Conservation (phyloP, 2,113 vertebrate species). For the Crotalus viridis region DNA sequence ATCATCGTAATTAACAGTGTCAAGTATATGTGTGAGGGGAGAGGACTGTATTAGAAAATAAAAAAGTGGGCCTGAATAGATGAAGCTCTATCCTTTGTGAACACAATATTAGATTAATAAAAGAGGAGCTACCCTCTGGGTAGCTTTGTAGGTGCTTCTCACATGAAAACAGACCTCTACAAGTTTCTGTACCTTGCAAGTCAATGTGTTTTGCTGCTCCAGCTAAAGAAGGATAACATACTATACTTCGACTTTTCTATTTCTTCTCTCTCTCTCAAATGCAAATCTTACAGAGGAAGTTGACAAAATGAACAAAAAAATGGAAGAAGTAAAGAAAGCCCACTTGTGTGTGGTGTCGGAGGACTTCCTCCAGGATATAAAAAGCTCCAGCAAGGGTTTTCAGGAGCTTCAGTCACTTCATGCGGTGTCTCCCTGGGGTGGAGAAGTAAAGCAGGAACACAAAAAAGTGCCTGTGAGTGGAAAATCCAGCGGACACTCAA, state of each 20-base stretch:
- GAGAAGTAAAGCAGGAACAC: conserved; percentile 83
- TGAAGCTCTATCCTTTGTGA: neutral
- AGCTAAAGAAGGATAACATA: neutral
- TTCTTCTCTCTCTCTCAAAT: neutral
- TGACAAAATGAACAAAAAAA: conserved; percentile 96
- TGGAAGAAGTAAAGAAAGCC: conserved; percentile 89
- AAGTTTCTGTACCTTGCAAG: neutral
- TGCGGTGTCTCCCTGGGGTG: conserved; percentile 88
- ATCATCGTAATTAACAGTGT: neutral
- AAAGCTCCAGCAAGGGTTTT: conserved; percentile 78
- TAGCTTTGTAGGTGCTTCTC: neutral
- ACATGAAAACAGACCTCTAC: neutral
- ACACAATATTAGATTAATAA: neutral
- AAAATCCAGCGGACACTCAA: conserved; percentile 74
- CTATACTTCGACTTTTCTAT: too few species aligned
- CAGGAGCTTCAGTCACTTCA: conserved; percentile 86
- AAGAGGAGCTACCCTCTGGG: neutral
- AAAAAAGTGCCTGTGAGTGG: conserved; percentile 61
- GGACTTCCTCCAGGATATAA: conserved; percentile 83
- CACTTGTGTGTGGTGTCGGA: conserved; percentile 87
- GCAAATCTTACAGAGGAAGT: conserved; percentile 82
- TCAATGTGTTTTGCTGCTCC: neutral
- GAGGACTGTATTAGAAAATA: neutral
- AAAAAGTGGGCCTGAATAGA: neutral
- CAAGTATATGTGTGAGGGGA: neutral